phyloP scores from a whole-genome alignment of 2,113 vertebrate genomes.

The Notarius lentiginosus region DNA sequence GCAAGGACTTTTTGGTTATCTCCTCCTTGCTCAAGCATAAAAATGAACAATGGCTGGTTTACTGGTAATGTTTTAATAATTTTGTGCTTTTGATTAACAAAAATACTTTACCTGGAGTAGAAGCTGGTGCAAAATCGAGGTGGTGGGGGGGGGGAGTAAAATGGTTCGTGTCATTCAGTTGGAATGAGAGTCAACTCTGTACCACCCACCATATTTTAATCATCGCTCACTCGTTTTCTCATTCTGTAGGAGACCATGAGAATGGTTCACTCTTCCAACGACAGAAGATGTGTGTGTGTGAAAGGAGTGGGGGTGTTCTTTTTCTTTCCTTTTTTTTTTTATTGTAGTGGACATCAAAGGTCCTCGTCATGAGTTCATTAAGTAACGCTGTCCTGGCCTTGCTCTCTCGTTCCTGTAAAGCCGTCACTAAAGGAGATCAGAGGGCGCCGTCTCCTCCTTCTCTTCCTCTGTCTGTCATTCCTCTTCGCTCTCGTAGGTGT shows the following conservation, averaged over 20 bases:
- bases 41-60: not conserved
- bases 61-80: not conserved
- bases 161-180: not conserved
- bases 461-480: conserved; percentile 41
- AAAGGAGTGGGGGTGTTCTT: conserved; percentile 27
- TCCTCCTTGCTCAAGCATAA: not conserved
- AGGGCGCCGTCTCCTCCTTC: conserved; percentile 42
- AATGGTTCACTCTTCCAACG: not conserved
- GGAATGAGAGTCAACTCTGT: not conserved
- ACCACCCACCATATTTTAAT: not conserved
- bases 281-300: conserved; percentile 11
- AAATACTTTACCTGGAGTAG: not conserved
- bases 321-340: conserved; percentile 39
- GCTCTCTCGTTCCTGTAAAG: conserved; percentile 59
- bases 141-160: not conserved
- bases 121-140: not conserved
- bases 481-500: conserved; percentile 52
- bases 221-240: not conserved
- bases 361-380: conserved; percentile 56
- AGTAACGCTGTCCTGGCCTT: conserved; percentile 52
- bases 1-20: not conserved
- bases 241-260: not conserved
- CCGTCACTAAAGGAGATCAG: conserved; percentile 53
- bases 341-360: conserved; percentile 68
- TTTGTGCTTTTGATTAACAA: not conserved